Evolutionary conservation across 1,140 invertebrate species (phyloP), one percentile per base, ranked within the genome.

Genomic region (Plectrocnemia conspersa): DNA sequence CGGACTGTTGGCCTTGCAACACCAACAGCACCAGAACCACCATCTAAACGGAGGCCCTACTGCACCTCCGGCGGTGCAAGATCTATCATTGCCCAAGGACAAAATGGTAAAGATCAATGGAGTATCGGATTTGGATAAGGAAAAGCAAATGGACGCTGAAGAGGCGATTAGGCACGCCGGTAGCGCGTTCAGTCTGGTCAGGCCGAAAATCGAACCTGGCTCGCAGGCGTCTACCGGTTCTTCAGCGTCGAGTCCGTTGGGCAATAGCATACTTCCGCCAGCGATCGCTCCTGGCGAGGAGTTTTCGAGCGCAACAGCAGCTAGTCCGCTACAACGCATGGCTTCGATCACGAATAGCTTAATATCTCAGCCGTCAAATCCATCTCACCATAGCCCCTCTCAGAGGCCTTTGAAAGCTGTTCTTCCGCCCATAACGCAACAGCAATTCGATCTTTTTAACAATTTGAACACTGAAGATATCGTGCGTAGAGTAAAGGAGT

Each of bases 401-500:
- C 89, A 92, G 64, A 78, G 93, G 56, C 93, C 94, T 10, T 80
- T 96, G 52, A 95, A 95, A 74, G 93, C 94, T 7, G 93, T 98
- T 11, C 80, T 98, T 63, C 93, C 94, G 16, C 96, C 96, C 0
- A 98, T 99, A 54, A 98, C 95, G 0, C 96, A 98, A 68, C 95
- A 98, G 66, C 94, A 99, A 68, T 98, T 99, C 72, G 96, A 99
- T 73, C 85, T 93, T 70, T 99, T 97, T 77, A 93, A 96, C 67
- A 95, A 95, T 70, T 81, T 99, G 36, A 97, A 98, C 68, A 99
- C 97, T 0, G 96, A 99, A 76, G 94, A 98, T 58, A 93, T 99
- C 59, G 97, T 99, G 19, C 89, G 94, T 63, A 89, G 91, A 75
- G 91, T 99, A 2, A 98, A 98, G 74, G 96, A 99, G 72, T 92